A percentile compares a stretch with the other conserved stretches of the same genome.
Conservation (phyloP, 2,888 invertebrate species). For the Trachelus stipa region DNA sequence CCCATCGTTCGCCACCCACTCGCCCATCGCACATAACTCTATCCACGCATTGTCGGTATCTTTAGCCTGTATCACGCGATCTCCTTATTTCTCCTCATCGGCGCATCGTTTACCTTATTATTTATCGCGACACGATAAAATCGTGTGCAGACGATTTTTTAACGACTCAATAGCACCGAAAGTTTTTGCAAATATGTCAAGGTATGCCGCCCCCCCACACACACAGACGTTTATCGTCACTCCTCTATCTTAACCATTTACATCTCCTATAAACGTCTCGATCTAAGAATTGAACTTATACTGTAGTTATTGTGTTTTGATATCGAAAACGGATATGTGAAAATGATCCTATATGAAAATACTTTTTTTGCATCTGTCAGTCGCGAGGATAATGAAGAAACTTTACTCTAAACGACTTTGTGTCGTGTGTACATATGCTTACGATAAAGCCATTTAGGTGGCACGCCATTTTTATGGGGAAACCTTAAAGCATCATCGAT, state of each 20-base stretch:
- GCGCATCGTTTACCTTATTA: neutral
- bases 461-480: neutral
- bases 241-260: neutral
- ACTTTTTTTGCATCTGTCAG: neutral
- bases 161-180: neutral
- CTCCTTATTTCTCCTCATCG: conserved; percentile 5
- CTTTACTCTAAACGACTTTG: neutral
- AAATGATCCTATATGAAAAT: neutral
- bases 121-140: neutral
- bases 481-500: neutral
- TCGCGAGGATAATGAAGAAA: neutral
- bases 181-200: neutral
- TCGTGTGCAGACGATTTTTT: neutral
- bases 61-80: conserved; percentile 19
- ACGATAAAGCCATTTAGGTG: too few species aligned
- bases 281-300: neutral
- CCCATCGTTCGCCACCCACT: neutral
- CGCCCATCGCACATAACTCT: conserved; percentile 30
- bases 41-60: conserved; percentile 20
- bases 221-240: neutral
- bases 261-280: neutral
- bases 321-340: neutral
- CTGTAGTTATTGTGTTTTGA: neutral
- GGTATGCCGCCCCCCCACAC: too few species aligned
- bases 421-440: neutral